These are phyloP conservation scores for Arizona elegans DNA, from an alignment of 2,113 vertebrate genomes.

Conservation along the genomic window DNA sequence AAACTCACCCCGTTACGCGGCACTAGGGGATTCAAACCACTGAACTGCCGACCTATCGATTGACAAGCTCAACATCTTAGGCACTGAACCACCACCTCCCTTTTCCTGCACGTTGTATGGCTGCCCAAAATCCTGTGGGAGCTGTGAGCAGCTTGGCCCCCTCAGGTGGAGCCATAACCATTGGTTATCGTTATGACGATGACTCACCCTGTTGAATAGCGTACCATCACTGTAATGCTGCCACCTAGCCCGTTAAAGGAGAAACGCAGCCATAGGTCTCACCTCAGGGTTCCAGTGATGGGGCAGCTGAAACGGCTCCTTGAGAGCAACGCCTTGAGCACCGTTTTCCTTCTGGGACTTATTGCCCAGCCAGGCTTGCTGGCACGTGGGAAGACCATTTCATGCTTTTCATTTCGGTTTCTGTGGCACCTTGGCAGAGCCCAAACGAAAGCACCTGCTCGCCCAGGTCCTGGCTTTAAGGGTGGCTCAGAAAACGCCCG, in stretches of 20 bases:
- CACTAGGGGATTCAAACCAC: too few species aligned
- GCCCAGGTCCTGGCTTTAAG: not conserved
- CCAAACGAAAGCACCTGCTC: not conserved
- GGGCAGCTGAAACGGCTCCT: not conserved
- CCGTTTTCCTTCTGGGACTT: not conserved
- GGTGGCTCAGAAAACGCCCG: constrained; percentile 9
- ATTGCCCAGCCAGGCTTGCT: not conserved
- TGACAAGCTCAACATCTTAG: too few species aligned
- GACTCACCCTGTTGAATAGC: not conserved
- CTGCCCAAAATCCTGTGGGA: not conserved
- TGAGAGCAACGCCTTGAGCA: not conserved
- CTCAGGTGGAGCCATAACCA: not conserved
- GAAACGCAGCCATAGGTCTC: not conserved
- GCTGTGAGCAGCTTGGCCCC: too few species aligned
- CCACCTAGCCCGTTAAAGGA: not conserved
- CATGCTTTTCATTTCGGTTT: constrained; percentile 27
- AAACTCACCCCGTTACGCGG: too few species aligned
- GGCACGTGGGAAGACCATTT: not conserved
- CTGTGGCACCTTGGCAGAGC: constrained; percentile 16
- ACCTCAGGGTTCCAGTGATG: not conserved
- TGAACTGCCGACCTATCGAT: too few species aligned
- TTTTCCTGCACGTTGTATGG: not conserved
- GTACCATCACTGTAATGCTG: not conserved
- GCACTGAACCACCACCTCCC: too few species aligned
- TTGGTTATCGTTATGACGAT: too few species aligned